Evolutionary conservation across 2,888 invertebrate genomes (phyloP), one percentile per base, ranked within the genome.

Genomic region (Anodontia alba): DNA sequence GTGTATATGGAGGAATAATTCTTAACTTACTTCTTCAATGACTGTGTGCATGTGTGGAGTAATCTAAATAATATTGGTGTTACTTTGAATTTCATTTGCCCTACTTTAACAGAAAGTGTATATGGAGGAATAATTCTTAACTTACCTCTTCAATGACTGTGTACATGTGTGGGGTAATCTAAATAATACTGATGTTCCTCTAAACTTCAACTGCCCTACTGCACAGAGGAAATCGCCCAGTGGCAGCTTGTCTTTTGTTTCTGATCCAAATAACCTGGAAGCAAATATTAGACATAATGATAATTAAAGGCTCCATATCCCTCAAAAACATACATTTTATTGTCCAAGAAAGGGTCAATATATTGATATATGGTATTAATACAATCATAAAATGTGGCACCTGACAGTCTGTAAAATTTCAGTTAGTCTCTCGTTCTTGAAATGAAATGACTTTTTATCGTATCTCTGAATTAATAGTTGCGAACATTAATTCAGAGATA

Each of bases 181-280:
- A 86, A 97, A 95, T 74, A 97, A 93, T 0, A 95, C 95, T 43
- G 96, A 96, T 23, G 96, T 96, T 12, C 97, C 97, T 72, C 96
- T 95, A 66, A 97, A 95, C 74, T 96, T 96, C 23, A 96, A 94
- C 87, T 96, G 96, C 5, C 96, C 96, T 12, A 97, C 96, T 0
- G 96, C 96, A 33, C 95, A 95, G n/a, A 97, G 93, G 92, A 97
- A 97, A 69, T 96, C 94, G 2, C 94, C 91, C 51, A 95, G 90
- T 0, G 93, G 91, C 20, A 94, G 84, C 51, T 88, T 89, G 76
- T 91, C 90, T 80, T 89, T 91, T 33, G 87, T 88, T 43, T 92
- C 91, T 23, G 92, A 88, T 23, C 94, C 94, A 90, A 95, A 95
- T 42, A 94, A 90, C 84, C 95, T 95, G 77, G 26, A 85, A 78